Percentiles rank a stretch among this genome's conserved stretches.
Evolutionary conservation across 2,888 invertebrate species (phyloP).

Genomic region (Pollenia griseotomentosa): DNA sequence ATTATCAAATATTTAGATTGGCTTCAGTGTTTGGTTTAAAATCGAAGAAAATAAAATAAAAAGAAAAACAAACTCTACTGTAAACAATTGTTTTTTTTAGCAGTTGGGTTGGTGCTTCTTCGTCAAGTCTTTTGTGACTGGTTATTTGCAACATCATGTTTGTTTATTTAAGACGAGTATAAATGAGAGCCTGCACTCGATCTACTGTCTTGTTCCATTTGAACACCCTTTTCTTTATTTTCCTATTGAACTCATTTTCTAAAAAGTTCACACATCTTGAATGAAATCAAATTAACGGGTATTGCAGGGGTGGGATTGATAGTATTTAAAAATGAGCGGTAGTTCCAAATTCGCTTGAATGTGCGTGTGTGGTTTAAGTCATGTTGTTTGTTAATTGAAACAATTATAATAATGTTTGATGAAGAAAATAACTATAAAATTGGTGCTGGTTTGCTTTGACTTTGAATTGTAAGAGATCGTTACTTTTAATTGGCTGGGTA

Average conservation of each 20-base stretch:
- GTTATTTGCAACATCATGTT: conserved; percentile 33
- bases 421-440: background rate
- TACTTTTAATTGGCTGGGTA: too few relatives aligned
- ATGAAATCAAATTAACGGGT: background rate
- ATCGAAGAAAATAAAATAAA: conserved; percentile 2
- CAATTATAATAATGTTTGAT: conserved; percentile 36
- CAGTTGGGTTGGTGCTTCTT: background rate
- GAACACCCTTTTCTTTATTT: background rate
- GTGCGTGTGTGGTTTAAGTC: conserved; percentile 16
- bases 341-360: background rate
- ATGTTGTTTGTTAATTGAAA: conserved; percentile 51
- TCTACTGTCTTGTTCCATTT: background rate
- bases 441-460: background rate
- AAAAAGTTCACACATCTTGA: conserved; percentile 29
- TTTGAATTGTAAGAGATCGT: background rate
- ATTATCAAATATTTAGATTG: conserved; percentile 52
- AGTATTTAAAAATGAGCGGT: background rate
- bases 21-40: conserved; percentile 32
- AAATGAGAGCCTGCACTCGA: background rate
- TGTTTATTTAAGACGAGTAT: conserved; percentile 30
- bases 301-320: background rate
- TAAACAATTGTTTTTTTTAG: conserved; percentile 25
- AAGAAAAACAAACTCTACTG: conserved; percentile 7
- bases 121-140: background rate
- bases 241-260: conserved; percentile 14